Evolutionary conservation across 2,888 invertebrate species (phyloP), one percentile per base, ranked within the genome.

Genomic region (Ethmia dodecea): DNA sequence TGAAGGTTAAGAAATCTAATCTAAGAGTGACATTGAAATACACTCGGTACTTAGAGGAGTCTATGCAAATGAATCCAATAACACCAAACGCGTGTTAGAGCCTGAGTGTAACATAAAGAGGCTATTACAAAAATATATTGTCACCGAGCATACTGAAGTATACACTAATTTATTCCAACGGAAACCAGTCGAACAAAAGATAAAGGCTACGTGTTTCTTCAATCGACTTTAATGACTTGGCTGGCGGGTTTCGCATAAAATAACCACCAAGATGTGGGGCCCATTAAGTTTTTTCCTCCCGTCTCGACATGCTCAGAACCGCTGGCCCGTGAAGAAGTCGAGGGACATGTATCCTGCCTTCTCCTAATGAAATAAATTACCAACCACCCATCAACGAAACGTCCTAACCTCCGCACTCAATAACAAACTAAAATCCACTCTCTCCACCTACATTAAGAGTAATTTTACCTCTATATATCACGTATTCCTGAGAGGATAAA

Each of bases 281-380:
- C 55, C 49, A 56, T 45, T 52, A 57, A 49, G 66, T 76, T 81
- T 81, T 78, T 83, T 71, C 68, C 67, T 77, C 76, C 67, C 62
- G 72, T 71, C 76, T 71, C 68, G 63, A 70, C 77, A 68, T 68
- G 70, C 63, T 67, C 65, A 62, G 49, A 44, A 61, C 67, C 76
- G 68, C 72, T 83, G 66, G 81, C 58, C 75, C 81, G 67, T 83
- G 76, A 78, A 81, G 80, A 80, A 64, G 62, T 56, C 52, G 78
- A 83, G 83, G 84, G 84, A 84, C 83, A 84, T 69, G 73, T 77
- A 80, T 80, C 80, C 81, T 81, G 80, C 76, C 77, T 76, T 76
- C 74, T 81, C 81, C 77, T 79, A 80, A 83, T 79, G 76, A 81
- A 83, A 77, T 83, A 83, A 81, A 81, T 83, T 81, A 81, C 63